A percentile compares a stretch with the other conserved stretches of the same genome.
phyloP scores from a whole-genome alignment of 2,113 vertebrate species.

The Caranx ignobilis region DNA sequence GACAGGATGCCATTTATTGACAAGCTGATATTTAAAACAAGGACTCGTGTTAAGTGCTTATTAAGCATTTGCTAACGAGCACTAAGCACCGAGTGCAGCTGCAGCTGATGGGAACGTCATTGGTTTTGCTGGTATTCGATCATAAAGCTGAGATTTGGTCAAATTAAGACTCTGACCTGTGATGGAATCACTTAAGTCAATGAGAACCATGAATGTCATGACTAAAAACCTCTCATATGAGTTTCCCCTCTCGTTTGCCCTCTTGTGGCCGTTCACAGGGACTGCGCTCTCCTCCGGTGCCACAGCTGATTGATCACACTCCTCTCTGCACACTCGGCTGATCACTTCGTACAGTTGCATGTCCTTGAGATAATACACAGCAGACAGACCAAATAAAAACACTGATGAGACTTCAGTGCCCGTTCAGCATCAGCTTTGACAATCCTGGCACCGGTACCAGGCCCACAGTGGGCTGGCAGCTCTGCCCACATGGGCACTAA shows the following conservation, averaged over 20 bases:
- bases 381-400: conserved; percentile 36
- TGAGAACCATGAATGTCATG: background rate
- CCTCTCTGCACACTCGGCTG: background rate
- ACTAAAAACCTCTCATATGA: background rate
- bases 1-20: too few relatives aligned
- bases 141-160: too few relatives aligned
- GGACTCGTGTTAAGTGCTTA: too few relatives aligned
- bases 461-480: conserved; percentile 27
- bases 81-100: too few relatives aligned
- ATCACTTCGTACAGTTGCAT: background rate
- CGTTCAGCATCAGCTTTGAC: background rate
- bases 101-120: too few relatives aligned
- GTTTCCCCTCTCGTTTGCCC: background rate
- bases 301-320: background rate
- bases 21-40: too few relatives aligned
- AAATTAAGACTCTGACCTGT: background rate
- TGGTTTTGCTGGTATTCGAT: too few relatives aligned
- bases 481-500: conserved; percentile 2
- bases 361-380: conserved; percentile 5
- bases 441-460: background rate
- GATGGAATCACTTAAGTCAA: background rate
- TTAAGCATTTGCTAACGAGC: too few relatives aligned
- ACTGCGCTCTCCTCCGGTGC: background rate
- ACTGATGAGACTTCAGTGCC: conserved; percentile 18
- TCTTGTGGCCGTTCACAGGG: background rate